Conservation (phyloP, 2,888 invertebrate species). For the Dasysyrphus albostriatus region DNA sequence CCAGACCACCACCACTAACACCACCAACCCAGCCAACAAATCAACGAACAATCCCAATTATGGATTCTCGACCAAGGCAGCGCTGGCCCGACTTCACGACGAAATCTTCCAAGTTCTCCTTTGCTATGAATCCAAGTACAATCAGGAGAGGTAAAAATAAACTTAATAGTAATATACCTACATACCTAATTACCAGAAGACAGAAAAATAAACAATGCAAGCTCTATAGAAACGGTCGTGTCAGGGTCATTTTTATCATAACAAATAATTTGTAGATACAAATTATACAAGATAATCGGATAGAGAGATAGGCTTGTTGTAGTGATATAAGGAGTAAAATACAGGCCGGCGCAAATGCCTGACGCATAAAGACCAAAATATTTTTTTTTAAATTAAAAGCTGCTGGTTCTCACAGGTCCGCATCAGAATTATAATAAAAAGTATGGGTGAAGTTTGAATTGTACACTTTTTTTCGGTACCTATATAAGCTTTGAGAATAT, state of each 20-base stretch:
- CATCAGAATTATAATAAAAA: not conserved
- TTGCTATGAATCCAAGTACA: slow-evolving; percentile 87
- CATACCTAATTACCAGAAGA: not conserved
- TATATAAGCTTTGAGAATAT: too few species aligned
- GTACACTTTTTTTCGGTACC: too few species aligned
- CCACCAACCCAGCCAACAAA: slow-evolving; percentile 38
- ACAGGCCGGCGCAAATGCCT: slow-evolving; percentile 25
- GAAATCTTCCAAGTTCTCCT: slow-evolving; percentile 88
- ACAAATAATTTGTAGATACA: slow-evolving; percentile 26
- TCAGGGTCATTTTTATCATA: slow-evolving; percentile 60
- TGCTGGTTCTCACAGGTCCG: not conserved
- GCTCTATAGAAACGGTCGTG: slow-evolving; percentile 1
- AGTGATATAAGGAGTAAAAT: slow-evolving; percentile 35
- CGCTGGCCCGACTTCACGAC: slow-evolving; percentile 88
- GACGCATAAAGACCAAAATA: slow-evolving; percentile 28
- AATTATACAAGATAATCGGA: slow-evolving; percentile 6
- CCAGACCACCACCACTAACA: slow-evolving; percentile 31
- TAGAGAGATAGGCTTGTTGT: slow-evolving; percentile 11
- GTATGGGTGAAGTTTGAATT: not conserved
- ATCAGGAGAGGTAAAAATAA: slow-evolving; percentile 84
- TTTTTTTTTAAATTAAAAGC: not conserved
- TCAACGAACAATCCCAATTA: slow-evolving; percentile 52
- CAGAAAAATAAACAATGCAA: slow-evolving; percentile 8
- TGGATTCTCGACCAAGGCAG: slow-evolving; percentile 88
- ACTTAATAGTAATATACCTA: not conserved